phyloP scores from a whole-genome alignment of 2,888 invertebrate genomes.

The Latrodectus elegans region DNA sequence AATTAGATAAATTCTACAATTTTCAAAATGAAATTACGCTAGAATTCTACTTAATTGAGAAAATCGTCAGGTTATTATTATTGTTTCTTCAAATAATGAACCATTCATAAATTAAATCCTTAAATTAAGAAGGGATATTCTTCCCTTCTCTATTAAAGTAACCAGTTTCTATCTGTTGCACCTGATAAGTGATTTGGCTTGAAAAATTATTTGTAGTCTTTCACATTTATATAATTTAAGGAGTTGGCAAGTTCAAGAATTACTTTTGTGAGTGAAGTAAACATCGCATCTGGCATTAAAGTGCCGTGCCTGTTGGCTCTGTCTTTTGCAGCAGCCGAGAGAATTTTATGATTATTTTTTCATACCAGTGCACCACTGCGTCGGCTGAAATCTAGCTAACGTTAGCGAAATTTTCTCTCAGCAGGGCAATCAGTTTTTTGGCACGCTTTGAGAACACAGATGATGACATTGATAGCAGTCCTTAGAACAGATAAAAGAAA shows the following conservation, averaged over 20 bases:
- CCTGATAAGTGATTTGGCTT: background rate
- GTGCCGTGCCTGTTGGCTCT: constrained; percentile 46
- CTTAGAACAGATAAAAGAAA: constrained; percentile 56
- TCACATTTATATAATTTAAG: background rate
- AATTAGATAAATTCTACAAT: too few relatives aligned
- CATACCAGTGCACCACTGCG: constrained; percentile 6
- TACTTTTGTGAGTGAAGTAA: constrained; percentile 15
- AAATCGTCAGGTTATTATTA: too few relatives aligned
- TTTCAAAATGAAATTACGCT: too few relatives aligned
- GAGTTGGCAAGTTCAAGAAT: constrained; percentile 2
- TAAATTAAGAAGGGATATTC: too few relatives aligned
- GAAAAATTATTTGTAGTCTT: background rate
- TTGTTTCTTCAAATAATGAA: too few relatives aligned
- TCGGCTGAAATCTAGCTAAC: constrained; percentile 60
- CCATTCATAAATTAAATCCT: too few relatives aligned
- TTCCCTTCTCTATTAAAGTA: too few relatives aligned
- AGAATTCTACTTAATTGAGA: too few relatives aligned
- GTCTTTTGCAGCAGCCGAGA: constrained; percentile 3
- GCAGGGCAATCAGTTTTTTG: constrained; percentile 62
- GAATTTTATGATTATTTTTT: constrained; percentile 47
- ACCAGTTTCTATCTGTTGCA: background rate
- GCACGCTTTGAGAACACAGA: constrained; percentile 52
- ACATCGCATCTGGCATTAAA: constrained; percentile 24
- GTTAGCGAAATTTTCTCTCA: constrained; percentile 55
- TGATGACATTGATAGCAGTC: constrained; percentile 63